These are phyloP conservation scores for Campylorhamphus procurvoides DNA, from an alignment of 2,113 vertebrate species.

Conservation along the genomic window DNA sequence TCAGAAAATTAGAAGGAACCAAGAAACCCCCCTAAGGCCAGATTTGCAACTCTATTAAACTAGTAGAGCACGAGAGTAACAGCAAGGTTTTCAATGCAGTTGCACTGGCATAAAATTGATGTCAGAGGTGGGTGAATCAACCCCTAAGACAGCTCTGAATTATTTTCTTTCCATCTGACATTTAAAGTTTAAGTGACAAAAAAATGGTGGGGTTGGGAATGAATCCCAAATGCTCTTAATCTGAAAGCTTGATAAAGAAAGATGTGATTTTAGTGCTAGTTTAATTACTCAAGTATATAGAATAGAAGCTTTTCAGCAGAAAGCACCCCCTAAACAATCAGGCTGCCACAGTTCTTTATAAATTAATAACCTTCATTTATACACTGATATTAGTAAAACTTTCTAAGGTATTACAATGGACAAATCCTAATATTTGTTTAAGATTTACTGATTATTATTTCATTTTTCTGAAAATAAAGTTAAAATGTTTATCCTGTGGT, in stretches of 20 bases:
- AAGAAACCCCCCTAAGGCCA: neutral
- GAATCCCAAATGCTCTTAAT: neutral
- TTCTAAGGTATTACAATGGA: neutral
- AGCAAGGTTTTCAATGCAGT: neutral
- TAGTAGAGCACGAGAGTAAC: neutral
- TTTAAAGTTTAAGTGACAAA: neutral
- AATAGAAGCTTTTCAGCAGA: neutral
- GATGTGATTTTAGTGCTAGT: neutral
- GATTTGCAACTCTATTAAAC: slow-evolving; percentile 12
- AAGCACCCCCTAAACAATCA: neutral
- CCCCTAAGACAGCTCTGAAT: neutral
- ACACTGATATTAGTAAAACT: neutral
- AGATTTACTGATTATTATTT: neutral
- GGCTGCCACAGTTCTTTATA: neutral
- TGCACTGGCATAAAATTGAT: neutral
- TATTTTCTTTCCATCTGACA: slow-evolving; percentile 17
- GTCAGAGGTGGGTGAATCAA: neutral
- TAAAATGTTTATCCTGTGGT: slow-evolving; percentile 5
- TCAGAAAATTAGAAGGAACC: slow-evolving; percentile 56
- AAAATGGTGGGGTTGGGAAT: neutral
- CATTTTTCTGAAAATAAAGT: neutral
- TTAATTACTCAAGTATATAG: neutral
- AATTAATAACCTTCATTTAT: neutral
- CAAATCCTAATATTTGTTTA: slow-evolving; percentile 10
- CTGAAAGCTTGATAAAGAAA: neutral